A percentile compares a stretch with the other conserved stretches of the same genome.
phyloP scores from a whole-genome alignment of 2,888 invertebrate genomes.

The Eucriotettix oculatus region DNA sequence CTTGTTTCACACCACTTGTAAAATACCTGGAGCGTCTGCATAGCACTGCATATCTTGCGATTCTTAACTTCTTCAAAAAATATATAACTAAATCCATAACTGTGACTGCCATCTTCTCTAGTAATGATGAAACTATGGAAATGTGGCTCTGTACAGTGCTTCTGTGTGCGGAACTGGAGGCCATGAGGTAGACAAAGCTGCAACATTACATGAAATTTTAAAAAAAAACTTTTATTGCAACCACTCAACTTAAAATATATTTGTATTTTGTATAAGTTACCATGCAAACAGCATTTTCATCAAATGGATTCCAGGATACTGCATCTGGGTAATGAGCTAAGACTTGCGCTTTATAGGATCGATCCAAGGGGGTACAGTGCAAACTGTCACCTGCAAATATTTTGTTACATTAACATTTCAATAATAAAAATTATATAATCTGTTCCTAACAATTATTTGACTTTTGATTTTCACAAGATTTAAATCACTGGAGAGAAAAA shows the following conservation, averaged over 20 bases:
- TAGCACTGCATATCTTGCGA: constrained; percentile 81
- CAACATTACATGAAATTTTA: constrained; percentile 17
- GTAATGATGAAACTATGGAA: constrained; percentile 97
- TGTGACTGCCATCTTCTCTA: constrained; percentile 85
- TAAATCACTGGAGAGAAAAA: no score
- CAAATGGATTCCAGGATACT: constrained; percentile 76
- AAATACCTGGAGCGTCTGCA: constrained; percentile 80
- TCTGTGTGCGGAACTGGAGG: constrained; percentile 85
- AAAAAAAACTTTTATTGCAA: no score
- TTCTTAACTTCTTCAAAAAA: constrained; percentile 94
- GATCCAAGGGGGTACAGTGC: constrained; percentile 80
- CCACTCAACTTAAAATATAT: not conserved
- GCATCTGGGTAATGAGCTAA: constrained; percentile 89
- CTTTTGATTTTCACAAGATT: no score
- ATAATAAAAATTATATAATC: no score
- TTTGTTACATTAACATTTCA: no score
- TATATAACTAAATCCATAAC: constrained; percentile 86
- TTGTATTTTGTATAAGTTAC: constrained; percentile 31
- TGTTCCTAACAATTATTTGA: no score
- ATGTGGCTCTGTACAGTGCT: constrained; percentile 64
- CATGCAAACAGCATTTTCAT: constrained; percentile 91
- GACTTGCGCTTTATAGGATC: constrained; percentile 87
- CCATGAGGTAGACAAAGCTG: constrained; percentile 92
- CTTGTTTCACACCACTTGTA: not conserved
- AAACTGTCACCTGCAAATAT: constrained; percentile 56